Percentiles rank a stretch among this genome's conserved stretches.
Evolutionary conservation across 2,797 vertebrate genomes (phyloP).

Genomic region (Rousettus madagascariensis): DNA sequence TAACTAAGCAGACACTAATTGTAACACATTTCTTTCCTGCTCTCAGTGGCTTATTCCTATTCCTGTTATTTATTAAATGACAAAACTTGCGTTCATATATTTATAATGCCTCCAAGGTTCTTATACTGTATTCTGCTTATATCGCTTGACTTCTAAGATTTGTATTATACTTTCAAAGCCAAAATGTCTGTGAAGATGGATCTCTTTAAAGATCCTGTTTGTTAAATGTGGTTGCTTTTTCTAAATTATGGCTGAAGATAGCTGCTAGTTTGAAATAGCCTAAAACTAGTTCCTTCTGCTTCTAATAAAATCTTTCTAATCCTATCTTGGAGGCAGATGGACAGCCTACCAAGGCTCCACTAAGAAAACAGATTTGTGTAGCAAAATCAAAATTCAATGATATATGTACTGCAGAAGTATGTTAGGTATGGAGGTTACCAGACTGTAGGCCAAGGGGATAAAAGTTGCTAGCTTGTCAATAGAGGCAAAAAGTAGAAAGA

Average conservation of each 20-base stretch:
- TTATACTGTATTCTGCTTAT: not conserved
- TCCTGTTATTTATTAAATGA: not conserved
- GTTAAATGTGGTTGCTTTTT: not conserved
- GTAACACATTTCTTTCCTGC: not conserved
- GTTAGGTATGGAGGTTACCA: not conserved
- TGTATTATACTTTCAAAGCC: slow-evolving; percentile 36
- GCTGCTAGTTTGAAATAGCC: not conserved
- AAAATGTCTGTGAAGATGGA: not conserved
- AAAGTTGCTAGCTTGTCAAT: not conserved
- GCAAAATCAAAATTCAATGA: not conserved
- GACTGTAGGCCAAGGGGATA: not conserved
- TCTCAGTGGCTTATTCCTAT: not conserved
- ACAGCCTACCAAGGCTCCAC: not conserved
- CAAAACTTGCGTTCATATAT: not conserved
- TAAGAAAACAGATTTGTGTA: not conserved
- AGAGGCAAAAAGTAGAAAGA: not conserved
- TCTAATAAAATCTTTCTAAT: not conserved
- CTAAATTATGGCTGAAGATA: not conserved
- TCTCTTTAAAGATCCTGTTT: not conserved
- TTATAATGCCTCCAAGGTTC: not conserved
- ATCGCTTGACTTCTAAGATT: not conserved
- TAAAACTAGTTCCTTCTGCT: not conserved
- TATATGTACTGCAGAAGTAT: not conserved
- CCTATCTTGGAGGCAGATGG: not conserved
- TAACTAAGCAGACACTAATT: not conserved